phyloP scores from a whole-genome alignment of 92 coral and sea anemone species.

The Hydrozoanthus gracilis region DNA sequence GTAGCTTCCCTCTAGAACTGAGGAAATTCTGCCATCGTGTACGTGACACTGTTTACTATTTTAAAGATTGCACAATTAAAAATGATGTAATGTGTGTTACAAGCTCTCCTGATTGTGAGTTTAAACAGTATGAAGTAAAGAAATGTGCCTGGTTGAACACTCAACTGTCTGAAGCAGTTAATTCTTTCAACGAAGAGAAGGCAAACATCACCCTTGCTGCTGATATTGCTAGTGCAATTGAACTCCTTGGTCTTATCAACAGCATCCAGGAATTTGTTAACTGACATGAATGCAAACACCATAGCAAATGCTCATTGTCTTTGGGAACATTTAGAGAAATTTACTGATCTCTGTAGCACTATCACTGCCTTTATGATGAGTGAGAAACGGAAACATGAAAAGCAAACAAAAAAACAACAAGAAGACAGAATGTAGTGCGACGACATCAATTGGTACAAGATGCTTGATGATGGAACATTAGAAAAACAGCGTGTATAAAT shows the following conservation, averaged over 20 bases:
- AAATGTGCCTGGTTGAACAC: constrained; percentile 32
- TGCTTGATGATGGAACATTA: constrained; percentile 57
- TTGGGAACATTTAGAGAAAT: constrained; percentile 19
- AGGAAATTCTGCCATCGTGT: constrained; percentile 38
- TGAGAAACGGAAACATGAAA: constrained; percentile 62
- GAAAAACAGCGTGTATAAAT: constrained; percentile 72
- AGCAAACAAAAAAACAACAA: constrained; percentile 48
- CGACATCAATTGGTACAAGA: constrained; percentile 57
- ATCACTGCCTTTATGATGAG: constrained; percentile 49
- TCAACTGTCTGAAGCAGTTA: constrained; percentile 49
- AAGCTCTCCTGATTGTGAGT: constrained; percentile 19
- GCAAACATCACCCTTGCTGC: constrained; percentile 4
- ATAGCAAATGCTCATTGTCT: constrained; percentile 35
- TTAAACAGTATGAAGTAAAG: constrained; percentile 27
- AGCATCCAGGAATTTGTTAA: constrained; percentile 44
- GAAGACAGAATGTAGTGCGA: constrained; percentile 55
- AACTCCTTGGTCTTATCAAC: constrained; percentile 33
- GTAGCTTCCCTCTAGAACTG: constrained; percentile 22
- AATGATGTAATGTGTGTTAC: constrained; percentile 42
- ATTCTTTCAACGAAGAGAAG: constrained; percentile 43
- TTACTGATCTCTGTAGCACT: constrained; percentile 7
- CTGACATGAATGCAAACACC: constrained; percentile 33
- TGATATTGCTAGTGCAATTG: constrained; percentile 37
- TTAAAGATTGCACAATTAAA: constrained; percentile 37
- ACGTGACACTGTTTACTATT: constrained; percentile 38